Evolutionary conservation across 2,888 invertebrate genomes (phyloP), one percentile per base, ranked within the genome.

Genomic region (Antitype chi): DNA sequence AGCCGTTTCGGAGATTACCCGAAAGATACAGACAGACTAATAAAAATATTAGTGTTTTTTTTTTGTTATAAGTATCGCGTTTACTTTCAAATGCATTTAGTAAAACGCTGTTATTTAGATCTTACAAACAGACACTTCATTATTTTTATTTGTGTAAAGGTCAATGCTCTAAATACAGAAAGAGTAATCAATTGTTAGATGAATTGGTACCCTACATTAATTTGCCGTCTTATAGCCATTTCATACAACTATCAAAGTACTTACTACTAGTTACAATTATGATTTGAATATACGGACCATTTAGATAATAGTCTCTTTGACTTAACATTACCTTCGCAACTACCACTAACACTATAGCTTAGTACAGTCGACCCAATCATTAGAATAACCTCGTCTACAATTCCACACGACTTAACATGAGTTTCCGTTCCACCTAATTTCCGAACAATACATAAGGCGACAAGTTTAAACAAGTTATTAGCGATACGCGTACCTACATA

Each of bases 381-480:
- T 25, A 47, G 25, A 75, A 66, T 13, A 59, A 38, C 23, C 20
- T 60, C 28, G 20, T 59, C 3, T 6, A 47, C 43, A 47, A 47
- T 47, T 47, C 43, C 28, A 38, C 53, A 38, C 23, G 17, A 81
- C 23, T 53, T 15, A 47, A 32, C 76, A 60, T 15, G 17, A n/a
- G 32, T 67, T 75, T 55, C 38, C 38, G 66, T 75, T 66, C 17
- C 60, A 67, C 13, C 53, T n/a, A 62, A 66, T 55, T 64, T 28
- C 67, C 17, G 9, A 47, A 57, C 43, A 71, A 53, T n/a, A 64
- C 38, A 63, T 60, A 43, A 52, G 9, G 47, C n/a, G 60, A 38
- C 20, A 85, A 82, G 49, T 69, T 79, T 63, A 74, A 49, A 43
- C 55, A 63, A 74, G 32, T 69, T 52, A 82, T 69, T 49, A 76